Evolutionary conservation across 2,113 vertebrate species (phyloP), one percentile per base, ranked within the genome.

Genomic region (Pithys albifrons): DNA sequence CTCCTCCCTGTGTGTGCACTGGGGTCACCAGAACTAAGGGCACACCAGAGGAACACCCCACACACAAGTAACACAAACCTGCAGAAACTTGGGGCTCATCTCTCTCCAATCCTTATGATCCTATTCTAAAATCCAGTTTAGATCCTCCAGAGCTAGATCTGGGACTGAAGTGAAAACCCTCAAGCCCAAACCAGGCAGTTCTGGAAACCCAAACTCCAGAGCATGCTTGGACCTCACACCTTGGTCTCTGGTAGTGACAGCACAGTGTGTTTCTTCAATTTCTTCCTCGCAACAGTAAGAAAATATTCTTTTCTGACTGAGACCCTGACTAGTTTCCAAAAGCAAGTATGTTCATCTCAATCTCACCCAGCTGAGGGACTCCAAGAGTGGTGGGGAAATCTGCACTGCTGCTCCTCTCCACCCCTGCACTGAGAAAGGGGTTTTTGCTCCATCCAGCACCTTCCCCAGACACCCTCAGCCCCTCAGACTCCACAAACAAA

Each of bases 241-340:
- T 37, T 39, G 24, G 10, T 45, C 45, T 67, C n/a, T 2, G 2
- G 37, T 2, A 76, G 62, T 0, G 9, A 64, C 3, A 14, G 29
- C 1, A 3, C 1, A 3, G 25, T 0, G 1, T 25, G 9, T 7
- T 94, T 49, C 49, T 71, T 43, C 27, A 4, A 14, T 46, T 61
- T 66, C 70, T 49, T 88, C 49, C 55, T 90, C 2, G 0, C 37
- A 80, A 31, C 29, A 48, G 52, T 15, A 43, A 43, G 41, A 43
- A 43, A 43, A 43, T 43, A 43, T 33, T 79, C n/a, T 79, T 75
- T 79, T 62, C 75, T n/a, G 20, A 29, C 0, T 8, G 19, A 59
- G 37, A 45, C 12, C 2, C 39, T 43, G 7, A 1, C 67, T 43
- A 19, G 28, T 66, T 88, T 57, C 41, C 51, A 37, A 57, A 73